Conservation (phyloP, 2,113 vertebrate species). For the Alces alces region DNA sequence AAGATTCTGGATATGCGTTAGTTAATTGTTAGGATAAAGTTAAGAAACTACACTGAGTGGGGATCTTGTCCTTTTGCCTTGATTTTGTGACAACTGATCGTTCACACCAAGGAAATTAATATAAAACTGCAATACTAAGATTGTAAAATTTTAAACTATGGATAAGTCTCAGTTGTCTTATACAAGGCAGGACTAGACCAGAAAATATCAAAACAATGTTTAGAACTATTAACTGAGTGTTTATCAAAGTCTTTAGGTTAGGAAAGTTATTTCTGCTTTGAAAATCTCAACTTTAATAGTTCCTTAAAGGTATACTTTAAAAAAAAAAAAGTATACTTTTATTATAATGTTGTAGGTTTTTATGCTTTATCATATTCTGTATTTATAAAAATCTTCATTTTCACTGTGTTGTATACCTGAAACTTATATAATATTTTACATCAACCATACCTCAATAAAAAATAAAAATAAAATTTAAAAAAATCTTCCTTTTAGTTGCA, state of each 20-base stretch:
- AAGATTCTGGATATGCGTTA: neutral
- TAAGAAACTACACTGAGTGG: neutral
- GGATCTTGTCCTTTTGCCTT: neutral
- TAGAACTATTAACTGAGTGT: neutral
- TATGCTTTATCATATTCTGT: neutral
- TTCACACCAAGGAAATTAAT: neutral
- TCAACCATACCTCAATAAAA: neutral
- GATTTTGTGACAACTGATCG: neutral
- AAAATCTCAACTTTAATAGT: slow-evolving; percentile 5
- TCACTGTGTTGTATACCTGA: neutral
- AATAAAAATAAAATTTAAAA: neutral
- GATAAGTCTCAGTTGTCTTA: neutral
- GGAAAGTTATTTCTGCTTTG: slow-evolving; percentile 20
- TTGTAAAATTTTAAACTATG: neutral
- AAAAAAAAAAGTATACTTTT: neutral
- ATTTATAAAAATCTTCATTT: neutral
- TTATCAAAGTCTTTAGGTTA: neutral
- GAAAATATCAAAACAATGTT: neutral
- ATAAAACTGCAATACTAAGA: neutral
- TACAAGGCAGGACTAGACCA: neutral
- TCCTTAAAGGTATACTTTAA: slow-evolving; percentile 3
- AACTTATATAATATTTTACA: neutral
- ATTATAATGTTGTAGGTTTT: neutral
- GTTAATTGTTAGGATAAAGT: neutral
- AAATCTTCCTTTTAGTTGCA: neutral